Base-by-base conservation (phyloP, 2,888 invertebrate species). In the Dynastes grantii region DNA sequence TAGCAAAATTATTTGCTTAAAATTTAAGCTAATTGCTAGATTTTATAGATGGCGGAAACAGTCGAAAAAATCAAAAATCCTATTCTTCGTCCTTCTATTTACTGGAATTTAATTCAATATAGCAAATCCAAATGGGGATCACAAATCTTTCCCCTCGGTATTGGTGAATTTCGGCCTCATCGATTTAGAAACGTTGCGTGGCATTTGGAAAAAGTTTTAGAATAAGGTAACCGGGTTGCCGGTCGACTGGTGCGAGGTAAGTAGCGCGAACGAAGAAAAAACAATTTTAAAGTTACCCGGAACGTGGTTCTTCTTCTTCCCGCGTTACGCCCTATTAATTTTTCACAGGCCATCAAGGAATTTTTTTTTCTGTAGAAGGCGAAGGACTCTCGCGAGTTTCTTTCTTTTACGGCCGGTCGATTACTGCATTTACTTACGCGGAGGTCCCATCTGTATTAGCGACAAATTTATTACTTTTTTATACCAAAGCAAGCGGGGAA, bases 231-330 rank as follows among this genome's bases (percentile, higher is more conserved):
- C 70, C 68, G 51, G 63, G 77, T 77, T 77, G 53, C 63, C 53
- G 71, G 49, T 53, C 55, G 71, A 53, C 71, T 53, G 53, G 55
- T 55, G 71, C 53, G 53, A 71, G 45, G 40, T 67, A 45, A 32
- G 67, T 16, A 76, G 49, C 22, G 64, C n/a, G 53, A 53, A 53
- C 53, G 53, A 16, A 53, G 16, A 76, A 76, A 63, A 61, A 77
- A 70, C 77, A 61, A 61, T 77, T 77, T 65, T 67, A 77, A 77
- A 77, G 77, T 77, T 77, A 29, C 63, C 45, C 64, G 64, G 51
- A 51, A 65, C 49, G 49, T 63, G 45, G 45, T 51, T 45, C 22
- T 76, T 53, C 27, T 45, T 64, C 32, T 32, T 32, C 32, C 49
- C 63, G 11, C 49, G 76, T 65, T 45, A 49, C 76, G 64, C 76